Evolutionary conservation across 2,797 vertebrate species (phyloP), one percentile per base, ranked within the genome.

Genomic region (Centropyge bicolor): DNA sequence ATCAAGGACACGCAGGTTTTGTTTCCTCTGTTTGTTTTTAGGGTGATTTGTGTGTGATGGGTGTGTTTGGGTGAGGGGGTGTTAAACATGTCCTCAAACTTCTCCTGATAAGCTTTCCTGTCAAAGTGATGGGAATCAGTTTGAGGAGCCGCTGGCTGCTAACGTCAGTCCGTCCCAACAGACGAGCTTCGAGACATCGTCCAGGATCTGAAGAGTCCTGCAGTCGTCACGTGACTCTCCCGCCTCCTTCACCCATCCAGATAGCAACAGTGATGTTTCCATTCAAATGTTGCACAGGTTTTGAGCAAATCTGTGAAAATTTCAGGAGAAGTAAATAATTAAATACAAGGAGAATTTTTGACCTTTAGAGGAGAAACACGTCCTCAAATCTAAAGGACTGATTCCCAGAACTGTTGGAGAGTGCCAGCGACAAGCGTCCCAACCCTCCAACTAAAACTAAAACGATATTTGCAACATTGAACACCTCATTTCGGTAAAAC

Each of bases 1-100:
- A 87, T 90, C 88, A 87, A 93, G 89, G 86, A 85, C 86, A 78
- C 0, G 8, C 55, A 24, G 69, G 19, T 66, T 83, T 70, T 69
- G 60, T 75, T 86, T 85, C 69, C 52, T 48, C 20, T 60, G 57
- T 79, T 83, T 80, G 40, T 64, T 61, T 83, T 13, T 45, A 22
- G 41, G 59, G 31, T 66, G 64, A 55, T 48, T 68, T 20, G 46
- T 74, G 49, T 49, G 55, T 64, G 56, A n/a, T 11, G 49, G 49
- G 62, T n/a, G 55, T 74, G 17, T 9, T 31, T 31, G n/a, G n/a
- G 11, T 5, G 6, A n/a, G 13, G 43, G 41, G 40, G 35, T 16
- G 57, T 64, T 52, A 51, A 52, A 65, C 59, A 7, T 48, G 66
- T 77, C 74, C 69, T 73, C 74, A 79, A 70, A 75, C 76, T 75